Percentiles rank a stretch among this genome's conserved stretches.
Evolutionary conservation across 2,113 vertebrate species (phyloP).

Genomic region (Lanius collurio): DNA sequence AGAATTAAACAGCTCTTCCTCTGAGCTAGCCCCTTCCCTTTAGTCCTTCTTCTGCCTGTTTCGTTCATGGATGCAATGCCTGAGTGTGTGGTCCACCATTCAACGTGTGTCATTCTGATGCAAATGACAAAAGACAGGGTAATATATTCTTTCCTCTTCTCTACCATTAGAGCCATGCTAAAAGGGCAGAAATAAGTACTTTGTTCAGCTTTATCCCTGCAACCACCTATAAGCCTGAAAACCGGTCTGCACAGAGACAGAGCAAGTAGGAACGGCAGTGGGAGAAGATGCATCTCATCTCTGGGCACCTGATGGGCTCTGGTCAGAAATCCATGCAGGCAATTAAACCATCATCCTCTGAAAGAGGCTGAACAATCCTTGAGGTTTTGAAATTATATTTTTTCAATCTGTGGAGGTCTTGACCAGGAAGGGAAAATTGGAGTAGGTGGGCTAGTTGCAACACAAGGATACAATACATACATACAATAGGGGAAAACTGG

Average conservation of each 20-base stretch:
- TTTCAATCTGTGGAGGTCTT: background rate
- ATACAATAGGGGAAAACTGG: background rate
- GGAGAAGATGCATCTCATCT: background rate
- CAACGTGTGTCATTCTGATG: background rate
- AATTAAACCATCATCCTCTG: background rate
- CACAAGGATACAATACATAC: background rate
- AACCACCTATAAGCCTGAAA: background rate
- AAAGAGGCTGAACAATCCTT: background rate
- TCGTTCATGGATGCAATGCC: background rate
- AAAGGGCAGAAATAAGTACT: background rate
- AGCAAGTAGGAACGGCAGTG: background rate
- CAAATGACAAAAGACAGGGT: background rate
- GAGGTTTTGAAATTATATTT: background rate
- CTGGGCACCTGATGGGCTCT: background rate
- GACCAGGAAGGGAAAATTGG: background rate
- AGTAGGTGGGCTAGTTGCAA: background rate
- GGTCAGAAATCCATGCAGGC: background rate
- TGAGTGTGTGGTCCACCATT: background rate
- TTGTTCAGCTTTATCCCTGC: background rate
- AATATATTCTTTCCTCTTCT: background rate
- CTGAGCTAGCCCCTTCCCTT: background rate
- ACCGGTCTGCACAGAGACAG: fast-evolving
- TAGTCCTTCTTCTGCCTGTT: background rate
- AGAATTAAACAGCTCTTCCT: background rate
- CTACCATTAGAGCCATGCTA: background rate